phyloP scores from a whole-genome alignment of 2,113 vertebrate genomes.

The Terrapene triunguis region DNA sequence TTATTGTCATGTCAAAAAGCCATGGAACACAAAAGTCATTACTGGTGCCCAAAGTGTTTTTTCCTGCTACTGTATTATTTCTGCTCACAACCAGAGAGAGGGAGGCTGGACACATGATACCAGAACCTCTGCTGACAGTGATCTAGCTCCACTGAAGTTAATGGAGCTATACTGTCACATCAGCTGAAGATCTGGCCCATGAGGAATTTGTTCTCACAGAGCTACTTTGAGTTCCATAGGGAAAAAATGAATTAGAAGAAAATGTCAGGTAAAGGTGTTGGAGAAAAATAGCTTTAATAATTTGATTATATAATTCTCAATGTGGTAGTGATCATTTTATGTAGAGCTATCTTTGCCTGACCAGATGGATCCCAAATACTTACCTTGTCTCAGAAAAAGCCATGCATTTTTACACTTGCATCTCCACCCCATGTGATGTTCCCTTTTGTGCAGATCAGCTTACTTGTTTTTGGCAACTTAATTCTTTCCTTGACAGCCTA shows the following conservation, averaged over 20 bases:
- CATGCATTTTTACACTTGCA: conserved; percentile 38
- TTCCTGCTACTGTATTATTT: not conserved
- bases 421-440: not conserved
- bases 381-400: conserved; percentile 35
- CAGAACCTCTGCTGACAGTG: not conserved
- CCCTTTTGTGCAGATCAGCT: conserved; percentile 31
- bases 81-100: not conserved
- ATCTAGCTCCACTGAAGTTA: not conserved
- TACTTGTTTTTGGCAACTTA: conserved; percentile 15
- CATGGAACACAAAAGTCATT: not conserved
- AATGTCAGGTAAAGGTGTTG: not conserved
- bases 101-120: not conserved
- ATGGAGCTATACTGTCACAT: not conserved
- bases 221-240: not conserved
- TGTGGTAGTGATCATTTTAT: not conserved
- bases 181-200: not conserved
- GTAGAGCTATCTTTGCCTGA: conserved; percentile 26
- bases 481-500: conserved; percentile 9
- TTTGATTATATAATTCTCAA: conserved; percentile 35
- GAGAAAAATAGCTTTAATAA: not conserved
- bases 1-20: not conserved
- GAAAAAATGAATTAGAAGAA: not conserved
- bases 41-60: not conserved
- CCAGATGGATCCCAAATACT: conserved; percentile 32
- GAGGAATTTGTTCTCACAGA: not conserved